Evolutionary conservation across 2,113 vertebrate genomes (phyloP).

Genomic region (Anas platyrhynchos): DNA sequence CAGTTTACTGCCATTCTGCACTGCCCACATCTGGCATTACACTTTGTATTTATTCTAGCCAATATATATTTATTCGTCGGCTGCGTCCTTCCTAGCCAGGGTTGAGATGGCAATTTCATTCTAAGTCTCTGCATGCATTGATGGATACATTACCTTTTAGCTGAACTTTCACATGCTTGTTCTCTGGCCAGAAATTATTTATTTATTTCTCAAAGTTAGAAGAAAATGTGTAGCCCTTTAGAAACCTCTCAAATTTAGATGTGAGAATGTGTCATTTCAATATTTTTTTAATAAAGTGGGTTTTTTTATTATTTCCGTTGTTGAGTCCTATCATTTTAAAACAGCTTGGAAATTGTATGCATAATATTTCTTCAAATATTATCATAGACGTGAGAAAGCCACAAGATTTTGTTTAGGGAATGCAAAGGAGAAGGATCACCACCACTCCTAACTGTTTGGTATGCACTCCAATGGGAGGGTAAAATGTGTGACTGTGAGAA

Average conservation of each 20-base stretch:
- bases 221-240: background rate
- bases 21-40: background rate
- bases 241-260: background rate
- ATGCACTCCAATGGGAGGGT: background rate
- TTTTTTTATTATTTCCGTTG: background rate
- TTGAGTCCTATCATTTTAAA: background rate
- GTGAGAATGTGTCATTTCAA: background rate
- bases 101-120: background rate
- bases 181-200: background rate
- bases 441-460: background rate
- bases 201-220: background rate
- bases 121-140: background rate
- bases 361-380: background rate
- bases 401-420: background rate
- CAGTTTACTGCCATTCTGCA: background rate
- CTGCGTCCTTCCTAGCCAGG: background rate
- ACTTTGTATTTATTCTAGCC: conserved; percentile 3
- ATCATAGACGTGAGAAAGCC: background rate
- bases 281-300: background rate
- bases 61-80: background rate
- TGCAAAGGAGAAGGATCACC: background rate
- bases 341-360: background rate
- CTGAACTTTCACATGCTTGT: background rate
- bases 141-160: background rate
- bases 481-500: conserved; percentile 28